Evolutionary conservation across 2,113 vertebrate species (phyloP), one percentile per base, ranked within the genome.

Genomic region (Otocyon megalotis): DNA sequence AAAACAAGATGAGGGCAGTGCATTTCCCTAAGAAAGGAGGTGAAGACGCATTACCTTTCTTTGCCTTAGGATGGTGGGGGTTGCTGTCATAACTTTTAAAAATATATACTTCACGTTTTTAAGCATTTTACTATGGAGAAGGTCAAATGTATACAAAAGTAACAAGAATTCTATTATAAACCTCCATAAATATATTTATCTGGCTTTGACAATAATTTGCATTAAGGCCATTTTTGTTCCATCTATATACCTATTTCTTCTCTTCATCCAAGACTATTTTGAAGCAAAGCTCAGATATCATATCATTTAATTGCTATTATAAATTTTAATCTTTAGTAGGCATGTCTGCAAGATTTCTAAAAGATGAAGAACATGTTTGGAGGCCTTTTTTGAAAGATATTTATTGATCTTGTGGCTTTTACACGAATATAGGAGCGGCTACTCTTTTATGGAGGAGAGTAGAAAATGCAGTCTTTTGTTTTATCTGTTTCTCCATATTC

Each of bases 361-460:
- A 50, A 28, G 2, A 5, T 74, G 30, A 63, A 87, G 48, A 89
- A n/a, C 16, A 43, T 43, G 5, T 35, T 53, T 19, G 37, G 19
- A 63, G 24, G 53, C 26, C n/a, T 72, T 30, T 60, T 90, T 94
- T 69, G 48, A 63, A 80, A 79, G 35, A 1, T 72, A 60, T 50
- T 90, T 95, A 76, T 92, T 85, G 62, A 71, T 72, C 53, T 89
- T 94, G 6, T 81, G 63, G 79, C 37, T 88, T 94, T 96, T 76
- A 8, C 35, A 32, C 71, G 74, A 37, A 7, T 26, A 16, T 56
- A 22, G n/a, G 13, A 35, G 17, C 65, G 35, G 13, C 20, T 63
- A 5, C 43, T 93, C 5, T 83, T 88, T 88, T 86, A 65, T 28
- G 72, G 53, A 83, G 16, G 26, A 48, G 20, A 50, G 88, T 69